phyloP scores from a whole-genome alignment of 1,140 invertebrate genomes.

The Microplitis demolitor region DNA sequence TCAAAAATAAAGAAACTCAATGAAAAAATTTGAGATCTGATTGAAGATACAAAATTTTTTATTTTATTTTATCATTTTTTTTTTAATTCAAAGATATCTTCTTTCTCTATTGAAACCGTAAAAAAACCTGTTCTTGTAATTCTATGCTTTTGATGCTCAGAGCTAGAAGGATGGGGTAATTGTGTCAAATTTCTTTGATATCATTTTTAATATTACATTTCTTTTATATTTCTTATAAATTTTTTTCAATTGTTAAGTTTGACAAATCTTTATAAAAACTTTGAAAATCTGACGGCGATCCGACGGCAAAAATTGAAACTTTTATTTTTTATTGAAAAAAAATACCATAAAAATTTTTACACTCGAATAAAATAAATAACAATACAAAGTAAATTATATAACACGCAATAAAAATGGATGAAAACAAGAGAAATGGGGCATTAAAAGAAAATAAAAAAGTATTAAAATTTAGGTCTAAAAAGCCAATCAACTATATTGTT shows the following conservation, averaged over 20 bases:
- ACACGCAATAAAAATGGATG: too few relatives aligned
- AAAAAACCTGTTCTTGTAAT: neutral
- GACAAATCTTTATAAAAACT: too few relatives aligned
- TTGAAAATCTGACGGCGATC: too few relatives aligned
- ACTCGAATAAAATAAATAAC: too few relatives aligned
- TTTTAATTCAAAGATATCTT: neutral
- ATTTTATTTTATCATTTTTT: neutral
- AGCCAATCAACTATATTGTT: neutral
- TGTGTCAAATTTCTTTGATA: neutral
- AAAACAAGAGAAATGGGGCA: neutral
- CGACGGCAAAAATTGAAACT: too few relatives aligned
- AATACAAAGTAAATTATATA: too few relatives aligned
- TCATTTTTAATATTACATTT: neutral
- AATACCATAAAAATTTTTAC: too few relatives aligned
- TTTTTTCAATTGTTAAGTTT: neutral
- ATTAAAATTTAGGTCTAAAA: constrained; percentile 1
- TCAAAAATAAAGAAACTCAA: too few relatives aligned
- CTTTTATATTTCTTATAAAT: neutral
- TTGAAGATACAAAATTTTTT: neutral
- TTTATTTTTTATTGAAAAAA: too few relatives aligned
- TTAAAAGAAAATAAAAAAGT: constrained; percentile 16
- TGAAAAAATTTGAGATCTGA: too few relatives aligned
- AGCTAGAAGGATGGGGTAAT: neutral
- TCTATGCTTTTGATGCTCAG: neutral
- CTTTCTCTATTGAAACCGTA: neutral